Evolutionary conservation across 2,797 vertebrate genomes (phyloP), one percentile per base, ranked within the genome.

Genomic region (Champsocephalus esox): DNA sequence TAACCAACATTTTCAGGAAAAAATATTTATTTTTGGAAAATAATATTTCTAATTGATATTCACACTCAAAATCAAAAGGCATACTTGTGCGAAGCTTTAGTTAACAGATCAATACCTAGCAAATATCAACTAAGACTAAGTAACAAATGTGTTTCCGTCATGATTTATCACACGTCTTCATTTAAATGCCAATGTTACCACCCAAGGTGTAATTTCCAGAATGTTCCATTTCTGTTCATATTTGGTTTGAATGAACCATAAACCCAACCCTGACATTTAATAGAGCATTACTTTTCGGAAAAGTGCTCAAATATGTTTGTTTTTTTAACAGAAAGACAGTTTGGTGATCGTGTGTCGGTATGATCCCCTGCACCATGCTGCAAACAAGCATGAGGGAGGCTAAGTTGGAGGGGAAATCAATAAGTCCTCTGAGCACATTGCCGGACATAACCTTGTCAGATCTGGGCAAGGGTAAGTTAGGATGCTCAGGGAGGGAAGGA

Each of bases 381-480:
- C 76, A 83, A 83, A 87, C 78, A 84, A 88, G 85, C 74, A 83
- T 66, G 70, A 79, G 77, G 73, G 57, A 73, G 74, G 66, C 87
- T 80, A 86, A 75, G 81, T 90, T 78, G 86, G 83, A 88, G 82
- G 63, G 10, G 66, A 89, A 94, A 97, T 96, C 96, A 94, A 96
- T 96, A 96, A 90, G 93, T 95, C 90, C 90, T 95, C 93, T 94
- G 94, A 94, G 92, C 93, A 90, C 64, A 41, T 68, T 48, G 75
- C 78, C 87, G 88, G 89, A 93, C 92, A 88, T 95, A 93, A 96
- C 96, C 95, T 96, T 96, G 96, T 94, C 93, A 94, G 82, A 83
- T 83, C 90, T 81, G 80, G 77, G 87, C 92, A 95, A 96, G 94
- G 94, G 87, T 93, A 95, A 51, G 54, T 85, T 68, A 38, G 87